These are phyloP conservation scores for Palythoa caribaeorum DNA, from an alignment of 92 coral and sea anemone species.

Conservation along the genomic window DNA sequence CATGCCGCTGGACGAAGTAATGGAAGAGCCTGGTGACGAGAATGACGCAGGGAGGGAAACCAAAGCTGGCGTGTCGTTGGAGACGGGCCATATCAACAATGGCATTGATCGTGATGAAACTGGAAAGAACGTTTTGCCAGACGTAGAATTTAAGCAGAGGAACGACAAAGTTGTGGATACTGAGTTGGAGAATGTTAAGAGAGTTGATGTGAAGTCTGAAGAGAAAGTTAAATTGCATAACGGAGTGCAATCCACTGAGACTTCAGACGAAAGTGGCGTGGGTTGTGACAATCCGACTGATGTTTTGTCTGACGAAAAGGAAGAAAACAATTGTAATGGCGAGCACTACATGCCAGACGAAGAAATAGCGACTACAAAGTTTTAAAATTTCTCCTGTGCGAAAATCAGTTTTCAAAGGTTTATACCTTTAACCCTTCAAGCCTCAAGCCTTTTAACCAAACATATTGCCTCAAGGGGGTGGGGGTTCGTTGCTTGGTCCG, in stretches of 20 bases:
- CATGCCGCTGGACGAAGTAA: constrained; percentile 45
- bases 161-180: neutral
- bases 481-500: too few relatives aligned
- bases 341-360: neutral
- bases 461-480: too few relatives aligned
- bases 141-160: neutral
- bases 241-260: too few relatives aligned
- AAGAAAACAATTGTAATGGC: neutral
- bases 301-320: constrained; percentile 12
- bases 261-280: neutral
- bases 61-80: neutral
- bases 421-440: too few relatives aligned
- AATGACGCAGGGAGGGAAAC: neutral
- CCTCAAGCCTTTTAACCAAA: too few relatives aligned
- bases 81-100: neutral
- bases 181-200: neutral
- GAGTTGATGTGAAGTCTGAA: neutral
- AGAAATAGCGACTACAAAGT: neutral
- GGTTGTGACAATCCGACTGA: constrained; percentile 11
- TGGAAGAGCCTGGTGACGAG: constrained; percentile 36
- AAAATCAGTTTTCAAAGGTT: too few relatives aligned
- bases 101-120: neutral
- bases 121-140: neutral
- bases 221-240: neutral
- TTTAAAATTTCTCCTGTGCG: neutral